A percentile compares a stretch with the other conserved stretches of the same genome.
These are phyloP conservation scores for rat (Rattus norvegicus) DNA, from an alignment of 2,113 vertebrate species.

Conservation along the genomic window GRCr8 NC_086035.1:5708501-5709000, in stretches of 20 bases:
- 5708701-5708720: too few relatives aligned
- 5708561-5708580: neutral
- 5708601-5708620: neutral
- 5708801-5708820: neutral
- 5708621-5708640: neutral
- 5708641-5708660: neutral
- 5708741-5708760: neutral
- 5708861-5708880: neutral
- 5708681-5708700: too few relatives aligned
- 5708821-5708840: neutral
- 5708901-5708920: neutral
- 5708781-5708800: neutral
- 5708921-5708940: neutral
- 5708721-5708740: neutral
- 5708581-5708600: neutral
- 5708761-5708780: neutral
- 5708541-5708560: neutral
- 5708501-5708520: neutral
- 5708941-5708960: neutral
- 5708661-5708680: too few relatives aligned
- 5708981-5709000: neutral
- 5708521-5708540: neutral
- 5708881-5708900: neutral
- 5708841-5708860: too few relatives aligned
- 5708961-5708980: neutral